Percentiles rank a stretch among this genome's conserved stretches.
These are phyloP conservation scores for Drosophila ananassae DNA, from an alignment of 1,140 invertebrate genomes.

Conservation along the genomic window DNA sequence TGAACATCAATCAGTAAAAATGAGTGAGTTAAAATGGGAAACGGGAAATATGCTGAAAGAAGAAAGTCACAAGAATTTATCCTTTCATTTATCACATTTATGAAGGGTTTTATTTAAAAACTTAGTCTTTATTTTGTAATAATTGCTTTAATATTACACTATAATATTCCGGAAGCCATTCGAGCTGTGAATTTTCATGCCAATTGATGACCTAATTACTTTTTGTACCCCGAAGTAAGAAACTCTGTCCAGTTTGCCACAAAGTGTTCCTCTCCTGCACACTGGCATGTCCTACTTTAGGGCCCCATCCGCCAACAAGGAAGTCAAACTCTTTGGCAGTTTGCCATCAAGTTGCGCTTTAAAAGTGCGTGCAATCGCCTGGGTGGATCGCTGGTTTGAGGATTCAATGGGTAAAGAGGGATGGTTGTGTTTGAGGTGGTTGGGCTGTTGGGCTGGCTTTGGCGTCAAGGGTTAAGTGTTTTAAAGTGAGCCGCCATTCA, in stretches of 20 bases:
- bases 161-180: neutral
- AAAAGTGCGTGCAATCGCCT: constrained; percentile 61
- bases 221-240: neutral
- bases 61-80: neutral
- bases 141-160: no score
- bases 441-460: neutral
- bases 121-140: no score
- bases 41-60: constrained; percentile 5
- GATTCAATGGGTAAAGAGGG: neutral
- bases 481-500: constrained; percentile 61
- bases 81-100: neutral
- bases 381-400: neutral
- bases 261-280: neutral
- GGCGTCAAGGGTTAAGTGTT: constrained; percentile 74
- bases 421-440: neutral
- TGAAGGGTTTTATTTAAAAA: no score
- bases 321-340: constrained; percentile 61
- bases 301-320: constrained; percentile 17
- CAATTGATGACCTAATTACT: constrained; percentile 1
- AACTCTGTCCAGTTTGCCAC: neutral
- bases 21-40: constrained; percentile 22
- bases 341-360: constrained; percentile 71
- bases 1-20: constrained; percentile 64
- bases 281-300: constrained; percentile 26
- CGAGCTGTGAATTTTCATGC: neutral